Evolutionary conservation across 2,888 invertebrate species (phyloP), one percentile per base, ranked within the genome.

Genomic region (Tenthredo amoena): DNA sequence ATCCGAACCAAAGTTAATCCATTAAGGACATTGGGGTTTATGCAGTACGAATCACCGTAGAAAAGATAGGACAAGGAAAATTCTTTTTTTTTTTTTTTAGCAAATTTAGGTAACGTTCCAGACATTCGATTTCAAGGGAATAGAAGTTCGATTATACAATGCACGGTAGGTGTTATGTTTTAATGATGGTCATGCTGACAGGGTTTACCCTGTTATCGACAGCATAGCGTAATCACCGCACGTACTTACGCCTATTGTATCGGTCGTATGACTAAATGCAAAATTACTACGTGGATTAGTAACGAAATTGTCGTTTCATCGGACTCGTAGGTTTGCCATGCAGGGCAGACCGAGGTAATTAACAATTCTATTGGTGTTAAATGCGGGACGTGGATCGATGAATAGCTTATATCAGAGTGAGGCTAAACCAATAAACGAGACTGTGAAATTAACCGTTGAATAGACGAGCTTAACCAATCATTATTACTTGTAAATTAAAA

Each of bases 301-400:
- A 55, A 77, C 55, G 77, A 55, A 77, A 77, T 77, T 55, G 77
- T 50, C 50, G 55, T 55, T 55, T 31, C 77, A n/a, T 77, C 50
- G 77, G 0, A 50, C 47, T n/a, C 34, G 55, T n/a, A 50, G 50
- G 50, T 6, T 3, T 15, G 74, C 34, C 77, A 47, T 47, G 47
- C 47, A 55, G 40, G 72, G 72, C 40, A 74, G 34, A 77, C 50
- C 77, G 9, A 68, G 77, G 55, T 77, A 77, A 77, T 77, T 77
- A 77, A n/a, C 77, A 55, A 77, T 77, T 77, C 77, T 77, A 77
- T 77, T 77, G 77, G 77, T 77, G 77, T 77, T 77, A 77, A 77
- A 77, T 77, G 21, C 40, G 72, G 72, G n/a, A 74, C 21, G 72
- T 26, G 7, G 18, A 31, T 50, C 77, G 77, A 50, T 50, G n/a